Evolutionary conservation across 2,888 invertebrate genomes (phyloP).

Genomic region (Aphrophora alni): DNA sequence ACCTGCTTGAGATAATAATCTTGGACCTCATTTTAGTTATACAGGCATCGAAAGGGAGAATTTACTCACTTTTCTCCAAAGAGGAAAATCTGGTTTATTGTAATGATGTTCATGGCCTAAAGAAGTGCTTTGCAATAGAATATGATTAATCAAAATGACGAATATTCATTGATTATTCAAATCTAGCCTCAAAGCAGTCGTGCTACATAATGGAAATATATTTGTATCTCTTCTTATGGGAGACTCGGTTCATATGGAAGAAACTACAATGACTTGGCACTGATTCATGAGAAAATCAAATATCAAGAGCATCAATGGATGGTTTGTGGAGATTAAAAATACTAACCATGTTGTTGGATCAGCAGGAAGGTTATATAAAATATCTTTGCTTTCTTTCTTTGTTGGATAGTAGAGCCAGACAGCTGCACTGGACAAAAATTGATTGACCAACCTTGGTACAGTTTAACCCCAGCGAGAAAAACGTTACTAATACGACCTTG

Average conservation of each 20-base stretch:
- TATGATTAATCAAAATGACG: conserved; percentile 47
- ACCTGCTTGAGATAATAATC: background rate
- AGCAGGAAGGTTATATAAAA: conserved; percentile 51
- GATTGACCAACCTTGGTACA: conserved; percentile 39
- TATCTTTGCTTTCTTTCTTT: conserved; percentile 50
- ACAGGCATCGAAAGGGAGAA: background rate
- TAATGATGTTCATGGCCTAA: conserved; percentile 32
- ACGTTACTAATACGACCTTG: conserved; percentile 17
- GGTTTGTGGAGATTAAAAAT: conserved; percentile 50
- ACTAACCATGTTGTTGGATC: conserved; percentile 48
- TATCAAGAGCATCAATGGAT: conserved; percentile 48
- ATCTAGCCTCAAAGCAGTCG: conserved; percentile 50
- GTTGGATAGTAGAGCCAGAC: conserved; percentile 51
- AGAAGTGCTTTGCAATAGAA: conserved; percentile 28
- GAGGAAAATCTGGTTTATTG: conserved; percentile 23
- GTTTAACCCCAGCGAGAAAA: conserved; percentile 26
- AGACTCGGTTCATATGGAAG: background rate
- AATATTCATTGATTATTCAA: conserved; percentile 52
- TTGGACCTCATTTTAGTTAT: background rate
- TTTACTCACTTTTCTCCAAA: background rate
- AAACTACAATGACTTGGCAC: conserved; percentile 41
- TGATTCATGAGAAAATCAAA: conserved; percentile 49
- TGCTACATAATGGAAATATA: conserved; percentile 51
- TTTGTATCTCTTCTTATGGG: conserved; percentile 39
- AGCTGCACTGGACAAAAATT: conserved; percentile 48